Evolutionary conservation across 2,113 vertebrate species (phyloP), one percentile per base, ranked within the genome.

Genomic region (human): DNA sequence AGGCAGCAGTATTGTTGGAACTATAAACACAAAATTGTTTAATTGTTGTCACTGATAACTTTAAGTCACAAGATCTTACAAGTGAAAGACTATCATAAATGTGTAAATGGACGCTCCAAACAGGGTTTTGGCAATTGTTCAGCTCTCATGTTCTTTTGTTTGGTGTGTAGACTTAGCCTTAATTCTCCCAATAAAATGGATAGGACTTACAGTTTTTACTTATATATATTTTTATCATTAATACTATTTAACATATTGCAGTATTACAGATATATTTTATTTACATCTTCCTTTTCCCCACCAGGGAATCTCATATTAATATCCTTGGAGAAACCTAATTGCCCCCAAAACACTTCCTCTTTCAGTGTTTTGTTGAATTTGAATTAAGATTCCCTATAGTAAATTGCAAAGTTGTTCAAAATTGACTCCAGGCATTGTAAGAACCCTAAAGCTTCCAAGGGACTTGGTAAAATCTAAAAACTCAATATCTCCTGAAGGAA

Each of bases 361-460:
- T 98, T 97, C 95, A 98, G 94, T 98, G 80, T 98, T 98, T 98
- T 98, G 97, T 98, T 98, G 98, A 98, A 98, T 98, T 97, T 98
- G 97, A 98, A 99, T 98, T 98, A 98, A 98, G 97, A 98, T 98
- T 98, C 98, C 98, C 98, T 78, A 84, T 97, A 97, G 98, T 98
- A 98, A 98, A 97, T 96, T 98, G 96, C 80, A 94, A 98, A 98
- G 98, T 98, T 99, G 98, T 93, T 98, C 97, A 98, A 98, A 98
- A 98, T 98, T 98, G 98, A 98, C 98, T 99, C 97, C 82, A 98
- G 98, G 98, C 97, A 98, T 98, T 96, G 22, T 98, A 98, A 99
- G 98, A 99, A 98, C 98, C 98, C 98, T 99, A 98, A 99, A 98
- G 98, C 97, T 99, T 98, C 98, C 97, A 97, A 98, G 98, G 95